phyloP scores from a whole-genome alignment of 2,888 invertebrate species.

The Chloroclysta siterata region DNA sequence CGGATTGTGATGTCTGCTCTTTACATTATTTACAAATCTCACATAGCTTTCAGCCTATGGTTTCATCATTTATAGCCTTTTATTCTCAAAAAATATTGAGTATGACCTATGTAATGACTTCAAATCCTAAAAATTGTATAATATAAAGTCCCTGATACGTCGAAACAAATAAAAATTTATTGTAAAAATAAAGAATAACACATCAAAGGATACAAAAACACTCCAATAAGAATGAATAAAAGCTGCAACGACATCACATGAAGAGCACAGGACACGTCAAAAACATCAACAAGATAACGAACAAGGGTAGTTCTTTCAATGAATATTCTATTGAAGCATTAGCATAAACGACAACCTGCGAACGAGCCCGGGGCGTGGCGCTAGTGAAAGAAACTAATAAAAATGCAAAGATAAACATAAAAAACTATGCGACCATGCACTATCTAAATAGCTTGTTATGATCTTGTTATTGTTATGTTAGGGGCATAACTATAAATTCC shows the following conservation, averaged over 20 bases:
- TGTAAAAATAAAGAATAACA: too few relatives aligned
- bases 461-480: conserved; percentile 43
- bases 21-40: too few relatives aligned
- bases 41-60: too few relatives aligned
- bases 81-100: too few relatives aligned
- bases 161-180: too few relatives aligned
- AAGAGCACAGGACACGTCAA: conserved; percentile 45
- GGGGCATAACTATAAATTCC: conserved; percentile 28
- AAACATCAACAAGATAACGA: conserved; percentile 54
- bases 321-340: conserved; percentile 72
- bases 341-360: conserved; percentile 75
- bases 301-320: conserved; percentile 65
- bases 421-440: conserved; percentile 42
- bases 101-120: too few relatives aligned
- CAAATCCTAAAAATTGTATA: too few relatives aligned
- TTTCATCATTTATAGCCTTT: too few relatives aligned
- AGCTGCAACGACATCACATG: conserved; percentile 37
- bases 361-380: conserved; percentile 62
- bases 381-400: conserved; percentile 62
- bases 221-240: conserved; percentile 24
- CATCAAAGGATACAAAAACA: too few relatives aligned
- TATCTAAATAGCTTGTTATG: conserved; percentile 64
- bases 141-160: too few relatives aligned
- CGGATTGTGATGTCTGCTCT: neutral
- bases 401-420: conserved; percentile 59